phyloP scores from a whole-genome alignment of 2,888 invertebrate species.

The Xanthorhoe spadicearia region DNA sequence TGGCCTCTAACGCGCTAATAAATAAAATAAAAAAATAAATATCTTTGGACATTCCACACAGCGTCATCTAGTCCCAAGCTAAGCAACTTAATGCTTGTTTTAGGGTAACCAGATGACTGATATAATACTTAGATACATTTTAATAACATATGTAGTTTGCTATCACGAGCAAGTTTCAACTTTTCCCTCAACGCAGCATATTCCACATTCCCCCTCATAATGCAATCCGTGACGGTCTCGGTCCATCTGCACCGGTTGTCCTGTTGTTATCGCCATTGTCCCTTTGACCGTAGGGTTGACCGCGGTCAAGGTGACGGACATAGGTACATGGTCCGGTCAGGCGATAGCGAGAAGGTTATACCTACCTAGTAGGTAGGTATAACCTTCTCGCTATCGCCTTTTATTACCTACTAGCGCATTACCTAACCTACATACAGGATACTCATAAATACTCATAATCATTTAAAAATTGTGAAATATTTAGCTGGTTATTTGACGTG shows the following conservation, averaged over 20 bases:
- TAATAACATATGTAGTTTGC: background rate
- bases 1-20: too few species aligned
- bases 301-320: constrained; percentile 14
- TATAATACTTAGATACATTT: too few species aligned
- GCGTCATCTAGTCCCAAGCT: too few species aligned
- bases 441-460: background rate
- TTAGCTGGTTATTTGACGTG: too few species aligned
- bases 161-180: background rate
- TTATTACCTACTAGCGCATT: too few species aligned
- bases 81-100: too few species aligned
- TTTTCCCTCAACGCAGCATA: background rate
- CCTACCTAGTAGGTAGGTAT: too few species aligned
- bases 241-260: constrained; percentile 25
- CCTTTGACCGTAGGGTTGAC: constrained; percentile 17
- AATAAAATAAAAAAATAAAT: too few species aligned
- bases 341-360: background rate
- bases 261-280: background rate
- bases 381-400: too few species aligned
- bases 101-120: too few species aligned
- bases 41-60: too few species aligned
- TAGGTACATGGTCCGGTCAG: background rate
- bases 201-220: background rate
- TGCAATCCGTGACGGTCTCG: constrained; percentile 15
- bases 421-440: too few species aligned
- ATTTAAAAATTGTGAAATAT: background rate